phyloP scores from a whole-genome alignment of 2,888 invertebrate species.

The Leptopilina syphax region DNA sequence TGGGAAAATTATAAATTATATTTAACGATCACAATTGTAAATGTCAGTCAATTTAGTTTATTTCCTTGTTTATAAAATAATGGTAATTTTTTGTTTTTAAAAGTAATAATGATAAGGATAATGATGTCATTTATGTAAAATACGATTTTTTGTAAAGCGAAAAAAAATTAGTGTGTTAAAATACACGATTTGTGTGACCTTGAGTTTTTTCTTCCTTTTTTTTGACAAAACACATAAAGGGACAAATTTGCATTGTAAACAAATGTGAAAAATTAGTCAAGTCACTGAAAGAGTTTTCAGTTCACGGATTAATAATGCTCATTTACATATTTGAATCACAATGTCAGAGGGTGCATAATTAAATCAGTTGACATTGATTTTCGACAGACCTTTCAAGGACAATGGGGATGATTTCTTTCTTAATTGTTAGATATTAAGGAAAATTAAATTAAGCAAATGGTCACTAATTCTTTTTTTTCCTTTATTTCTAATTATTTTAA shows the following conservation, averaged over 20 bases:
- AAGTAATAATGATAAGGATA: no score
- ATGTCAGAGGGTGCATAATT: constrained; percentile 3
- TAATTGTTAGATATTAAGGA: background rate
- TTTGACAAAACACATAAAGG: background rate
- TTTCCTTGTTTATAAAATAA: background rate
- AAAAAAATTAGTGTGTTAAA: no score
- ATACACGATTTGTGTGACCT: background rate
- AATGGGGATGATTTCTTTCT: background rate
- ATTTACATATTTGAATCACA: constrained; percentile 8
- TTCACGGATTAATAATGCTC: constrained; percentile 15
- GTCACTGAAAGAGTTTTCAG: constrained; percentile 8
- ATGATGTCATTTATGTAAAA: background rate
- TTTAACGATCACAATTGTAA: background rate
- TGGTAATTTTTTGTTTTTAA: no score
- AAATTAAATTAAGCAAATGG: no score
- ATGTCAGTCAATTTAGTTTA: background rate
- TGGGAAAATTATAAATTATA: no score
- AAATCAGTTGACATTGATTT: constrained; percentile 28
- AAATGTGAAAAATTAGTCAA: constrained; percentile 6
- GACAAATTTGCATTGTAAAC: constrained; percentile 19
- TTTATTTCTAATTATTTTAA: no score
- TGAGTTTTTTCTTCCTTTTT: background rate
- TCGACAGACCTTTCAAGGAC: constrained; percentile 2
- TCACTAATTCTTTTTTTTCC: no score
- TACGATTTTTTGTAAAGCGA: background rate